These are phyloP conservation scores for Hydrocynus forskahlii DNA, from an alignment of 2,797 vertebrate species.

Conservation along the genomic window DNA sequence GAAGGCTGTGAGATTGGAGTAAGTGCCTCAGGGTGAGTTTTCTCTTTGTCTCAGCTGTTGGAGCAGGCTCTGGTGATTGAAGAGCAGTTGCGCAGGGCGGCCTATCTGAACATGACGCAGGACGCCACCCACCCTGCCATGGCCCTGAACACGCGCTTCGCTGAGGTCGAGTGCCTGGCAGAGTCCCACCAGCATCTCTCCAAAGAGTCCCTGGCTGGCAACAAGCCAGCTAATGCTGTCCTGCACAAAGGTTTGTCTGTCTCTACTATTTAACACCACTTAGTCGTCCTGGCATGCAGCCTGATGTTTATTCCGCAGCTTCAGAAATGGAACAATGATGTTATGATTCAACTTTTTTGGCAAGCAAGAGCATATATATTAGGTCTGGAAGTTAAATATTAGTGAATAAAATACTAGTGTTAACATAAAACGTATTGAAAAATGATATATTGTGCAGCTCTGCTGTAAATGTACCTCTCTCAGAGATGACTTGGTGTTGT, in stretches of 20 bases:
- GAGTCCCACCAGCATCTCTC: slow-evolving; percentile 98
- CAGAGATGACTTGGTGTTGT: not conserved
- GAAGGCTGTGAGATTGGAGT: not conserved
- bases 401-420: too few relatives aligned
- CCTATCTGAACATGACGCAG: slow-evolving; percentile 98
- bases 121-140: slow-evolving; percentile 94
- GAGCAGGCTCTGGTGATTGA: slow-evolving; percentile 98
- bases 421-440: not conserved
- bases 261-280: not conserved
- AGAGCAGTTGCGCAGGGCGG: slow-evolving; percentile 93
- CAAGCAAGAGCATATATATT: not conserved
- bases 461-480: not conserved
- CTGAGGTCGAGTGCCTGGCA: slow-evolving; percentile 96
- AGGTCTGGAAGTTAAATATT: not conserved
- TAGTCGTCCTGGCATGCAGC: not conserved
- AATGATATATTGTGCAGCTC: not conserved
- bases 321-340: not conserved
- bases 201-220: slow-evolving; percentile 96
- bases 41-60: slow-evolving; percentile 79
- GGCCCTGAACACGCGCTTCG: slow-evolving; percentile 94
- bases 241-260: slow-evolving; percentile 91
- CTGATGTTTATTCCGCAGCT: not conserved
- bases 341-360: not conserved
- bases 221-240: slow-evolving; percentile 96
- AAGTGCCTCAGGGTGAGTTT: not conserved